These are phyloP conservation scores for Hapalemur alaotrensis DNA, from an alignment of 2,797 vertebrate genomes.

Conservation along the genomic window DNA sequence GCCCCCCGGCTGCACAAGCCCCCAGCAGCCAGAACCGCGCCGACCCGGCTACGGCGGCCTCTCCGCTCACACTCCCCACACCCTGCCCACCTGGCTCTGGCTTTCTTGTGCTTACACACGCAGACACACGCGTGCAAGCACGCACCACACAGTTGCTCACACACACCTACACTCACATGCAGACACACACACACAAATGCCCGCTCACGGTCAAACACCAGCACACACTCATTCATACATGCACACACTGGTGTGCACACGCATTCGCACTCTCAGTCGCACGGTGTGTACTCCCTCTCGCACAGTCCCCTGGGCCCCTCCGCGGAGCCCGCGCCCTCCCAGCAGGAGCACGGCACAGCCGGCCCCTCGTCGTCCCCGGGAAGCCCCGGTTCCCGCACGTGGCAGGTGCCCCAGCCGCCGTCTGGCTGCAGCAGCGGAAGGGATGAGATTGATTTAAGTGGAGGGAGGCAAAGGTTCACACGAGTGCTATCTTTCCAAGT, in stretches of 20 bases:
- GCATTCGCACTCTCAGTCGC: no score
- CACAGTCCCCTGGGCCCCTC: background rate
- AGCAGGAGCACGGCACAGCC: no score
- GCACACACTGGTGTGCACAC: no score
- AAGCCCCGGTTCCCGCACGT: fast-evolving
- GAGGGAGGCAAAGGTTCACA: background rate
- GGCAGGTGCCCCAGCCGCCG: fast-evolving
- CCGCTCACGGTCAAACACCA: no score
- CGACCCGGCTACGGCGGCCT: fast-evolving
- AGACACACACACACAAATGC: background rate
- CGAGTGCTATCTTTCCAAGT: background rate
- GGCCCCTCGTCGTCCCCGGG: background rate
- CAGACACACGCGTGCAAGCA: fast-evolving
- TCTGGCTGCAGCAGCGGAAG: background rate
- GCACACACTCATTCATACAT: background rate
- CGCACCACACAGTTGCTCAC: background rate
- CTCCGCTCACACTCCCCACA: background rate
- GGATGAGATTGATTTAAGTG: background rate
- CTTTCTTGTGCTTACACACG: no score
- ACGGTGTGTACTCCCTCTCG: no score
- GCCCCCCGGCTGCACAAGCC: fast-evolving
- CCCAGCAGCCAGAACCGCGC: fast-evolving
- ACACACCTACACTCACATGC: background rate
- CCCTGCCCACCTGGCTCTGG: fast-evolving
- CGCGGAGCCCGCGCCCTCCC: background rate